phyloP scores from a whole-genome alignment of 2,888 invertebrate species.

The Ceriagrion tenellum region DNA sequence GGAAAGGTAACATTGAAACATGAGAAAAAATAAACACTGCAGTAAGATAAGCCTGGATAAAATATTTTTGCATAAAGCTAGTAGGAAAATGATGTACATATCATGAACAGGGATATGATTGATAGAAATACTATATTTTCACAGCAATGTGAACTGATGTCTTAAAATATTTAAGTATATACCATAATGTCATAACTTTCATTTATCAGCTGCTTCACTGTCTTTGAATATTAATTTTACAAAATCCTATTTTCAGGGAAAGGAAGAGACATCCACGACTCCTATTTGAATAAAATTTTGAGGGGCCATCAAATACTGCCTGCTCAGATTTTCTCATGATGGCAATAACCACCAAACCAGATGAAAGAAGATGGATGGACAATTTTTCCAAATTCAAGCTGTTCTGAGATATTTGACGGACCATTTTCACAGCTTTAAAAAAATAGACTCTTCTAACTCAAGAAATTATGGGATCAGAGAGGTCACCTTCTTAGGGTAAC shows the following conservation, averaged over 20 bases:
- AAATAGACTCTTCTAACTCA: constrained; percentile 25
- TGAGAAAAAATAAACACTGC: no score
- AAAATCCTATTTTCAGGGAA: constrained; percentile 24
- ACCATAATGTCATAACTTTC: background rate
- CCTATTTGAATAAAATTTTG: background rate
- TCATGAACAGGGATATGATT: no score
- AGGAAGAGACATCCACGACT: background rate
- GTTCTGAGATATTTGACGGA: constrained; percentile 62
- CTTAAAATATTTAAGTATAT: background rate
- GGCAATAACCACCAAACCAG: background rate
- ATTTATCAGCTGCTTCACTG: background rate
- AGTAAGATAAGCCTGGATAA: no score
- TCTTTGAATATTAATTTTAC: background rate
- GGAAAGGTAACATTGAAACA: no score
- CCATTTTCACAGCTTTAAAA: constrained; percentile 63
- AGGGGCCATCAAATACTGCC: constrained; percentile 25
- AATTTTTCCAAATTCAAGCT: constrained; percentile 25
- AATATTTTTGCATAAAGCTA: no score
- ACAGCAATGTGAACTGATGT: no score
- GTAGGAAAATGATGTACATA: no score
- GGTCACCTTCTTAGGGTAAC: constrained; percentile 7
- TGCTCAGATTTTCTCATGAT: background rate
- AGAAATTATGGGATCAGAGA: constrained; percentile 45
- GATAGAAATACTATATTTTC: no score
- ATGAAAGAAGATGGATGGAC: constrained; percentile 19